Evolutionary conservation across 1,140 invertebrate species (phyloP).

Genomic region (Zaprionus africanus): DNA sequence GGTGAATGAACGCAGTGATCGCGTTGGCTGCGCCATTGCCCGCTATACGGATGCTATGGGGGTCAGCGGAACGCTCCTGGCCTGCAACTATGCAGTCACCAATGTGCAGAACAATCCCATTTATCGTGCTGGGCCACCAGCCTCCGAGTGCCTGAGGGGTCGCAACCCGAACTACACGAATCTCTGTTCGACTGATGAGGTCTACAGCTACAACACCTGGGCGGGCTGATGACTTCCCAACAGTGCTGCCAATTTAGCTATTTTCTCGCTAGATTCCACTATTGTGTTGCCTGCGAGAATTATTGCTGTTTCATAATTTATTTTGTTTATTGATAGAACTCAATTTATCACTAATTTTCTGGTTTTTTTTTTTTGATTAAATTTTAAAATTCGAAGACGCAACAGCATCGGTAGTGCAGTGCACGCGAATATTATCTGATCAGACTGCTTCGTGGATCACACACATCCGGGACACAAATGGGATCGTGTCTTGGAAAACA

Average conservation of each 20-base stretch:
- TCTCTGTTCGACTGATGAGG: constrained; percentile 56
- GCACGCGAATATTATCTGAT: too few species aligned
- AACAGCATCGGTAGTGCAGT: too few species aligned
- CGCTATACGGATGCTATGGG: constrained; percentile 56
- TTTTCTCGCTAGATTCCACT: not conserved
- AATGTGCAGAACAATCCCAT: constrained; percentile 66
- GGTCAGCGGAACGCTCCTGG: constrained; percentile 53
- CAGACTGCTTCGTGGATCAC: too few species aligned
- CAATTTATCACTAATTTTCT: too few species aligned
- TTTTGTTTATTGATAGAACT: too few species aligned
- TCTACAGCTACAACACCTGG: constrained; percentile 69
- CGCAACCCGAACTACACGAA: constrained; percentile 62
- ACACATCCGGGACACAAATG: too few species aligned
- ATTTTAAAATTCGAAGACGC: too few species aligned
- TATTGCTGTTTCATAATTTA: too few species aligned
- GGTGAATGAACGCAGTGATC: constrained; percentile 66
- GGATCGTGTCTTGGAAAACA: too few species aligned
- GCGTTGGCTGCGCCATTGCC: constrained; percentile 62
- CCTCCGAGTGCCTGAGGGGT: constrained; percentile 55
- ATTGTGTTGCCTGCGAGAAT: too few species aligned
- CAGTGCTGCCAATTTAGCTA: not conserved
- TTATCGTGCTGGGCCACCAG: constrained; percentile 58
- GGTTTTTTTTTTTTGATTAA: too few species aligned
- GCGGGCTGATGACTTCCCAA: constrained; percentile 26
- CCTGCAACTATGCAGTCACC: constrained; percentile 72